Evolutionary conservation across 2,797 vertebrate species (phyloP).

Genomic region (Phoxinus dragarum): DNA sequence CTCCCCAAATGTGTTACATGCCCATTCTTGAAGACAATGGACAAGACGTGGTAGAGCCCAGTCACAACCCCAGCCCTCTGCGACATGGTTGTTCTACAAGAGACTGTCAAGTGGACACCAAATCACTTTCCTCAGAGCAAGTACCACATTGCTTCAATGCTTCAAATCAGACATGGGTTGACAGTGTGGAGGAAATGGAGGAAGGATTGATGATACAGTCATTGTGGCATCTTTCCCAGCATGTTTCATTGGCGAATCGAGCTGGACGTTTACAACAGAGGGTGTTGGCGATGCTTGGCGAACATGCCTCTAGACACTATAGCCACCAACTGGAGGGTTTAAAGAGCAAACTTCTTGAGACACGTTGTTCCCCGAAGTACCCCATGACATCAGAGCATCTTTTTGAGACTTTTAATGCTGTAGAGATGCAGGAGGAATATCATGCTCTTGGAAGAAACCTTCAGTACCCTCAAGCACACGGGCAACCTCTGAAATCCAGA

Average conservation of each 20-base stretch:
- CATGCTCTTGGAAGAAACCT: constrained; percentile 55
- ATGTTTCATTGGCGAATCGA: constrained; percentile 79
- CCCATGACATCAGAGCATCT: constrained; percentile 52
- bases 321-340: constrained; percentile 85
- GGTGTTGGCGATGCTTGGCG: constrained; percentile 84
- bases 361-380: constrained; percentile 62
- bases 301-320: constrained; percentile 83
- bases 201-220: constrained; percentile 75
- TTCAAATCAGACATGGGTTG: constrained; percentile 42
- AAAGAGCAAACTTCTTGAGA: constrained; percentile 71
- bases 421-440: constrained; percentile 65
- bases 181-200: constrained; percentile 60
- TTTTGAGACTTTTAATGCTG: constrained; percentile 61
- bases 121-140: constrained; percentile 31
- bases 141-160: constrained; percentile 15
- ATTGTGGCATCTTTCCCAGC: constrained; percentile 80
- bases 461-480: neutral
- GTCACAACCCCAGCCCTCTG: constrained; percentile 25
- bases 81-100: constrained; percentile 48
- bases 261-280: constrained; percentile 81
- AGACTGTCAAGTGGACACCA: constrained; percentile 65
- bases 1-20: constrained; percentile 66
- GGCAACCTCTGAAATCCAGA: constrained; percentile 48
- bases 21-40: constrained; percentile 62
- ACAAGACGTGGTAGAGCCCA: constrained; percentile 55